Evolutionary conservation across 2,113 vertebrate genomes (phyloP).

Genomic region (Bubo blakistoni): DNA sequence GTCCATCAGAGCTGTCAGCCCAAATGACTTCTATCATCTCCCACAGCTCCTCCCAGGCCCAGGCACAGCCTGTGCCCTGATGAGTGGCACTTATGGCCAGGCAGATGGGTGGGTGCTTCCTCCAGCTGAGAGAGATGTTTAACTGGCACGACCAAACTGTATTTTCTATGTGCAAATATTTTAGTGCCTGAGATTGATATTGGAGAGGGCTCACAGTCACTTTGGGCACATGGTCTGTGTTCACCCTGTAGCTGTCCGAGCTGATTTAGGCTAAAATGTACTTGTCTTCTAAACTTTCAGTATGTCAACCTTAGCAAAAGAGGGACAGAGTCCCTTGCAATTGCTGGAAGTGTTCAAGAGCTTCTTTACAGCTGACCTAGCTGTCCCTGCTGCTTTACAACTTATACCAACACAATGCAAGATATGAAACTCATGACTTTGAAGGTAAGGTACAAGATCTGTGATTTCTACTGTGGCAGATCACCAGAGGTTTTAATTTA

Average conservation of each 20-base stretch:
- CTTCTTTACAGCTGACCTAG: background rate
- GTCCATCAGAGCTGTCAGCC: background rate
- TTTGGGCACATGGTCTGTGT: rapidly evolving
- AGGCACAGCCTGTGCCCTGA: background rate
- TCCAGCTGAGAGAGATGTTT: background rate
- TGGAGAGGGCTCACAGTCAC: rapidly evolving
- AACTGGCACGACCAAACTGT: background rate
- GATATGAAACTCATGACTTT: background rate
- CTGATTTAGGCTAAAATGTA: background rate
- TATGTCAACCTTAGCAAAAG: background rate
- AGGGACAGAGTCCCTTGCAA: background rate
- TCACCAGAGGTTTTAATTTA: background rate
- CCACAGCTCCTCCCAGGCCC: background rate
- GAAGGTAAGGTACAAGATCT: background rate
- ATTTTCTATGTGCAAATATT: background rate
- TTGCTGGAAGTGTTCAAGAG: background rate
- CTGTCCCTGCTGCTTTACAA: background rate
- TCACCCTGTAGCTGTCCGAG: background rate
- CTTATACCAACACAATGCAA: background rate
- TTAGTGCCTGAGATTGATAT: background rate
- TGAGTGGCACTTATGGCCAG: background rate
- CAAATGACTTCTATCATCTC: background rate
- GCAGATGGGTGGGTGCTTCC: background rate
- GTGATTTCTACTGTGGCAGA: rapidly evolving
- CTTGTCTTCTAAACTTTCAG: background rate